Evolutionary conservation across 2,888 invertebrate genomes (phyloP).

Genomic region (Chalcosyrphus nemorum): DNA sequence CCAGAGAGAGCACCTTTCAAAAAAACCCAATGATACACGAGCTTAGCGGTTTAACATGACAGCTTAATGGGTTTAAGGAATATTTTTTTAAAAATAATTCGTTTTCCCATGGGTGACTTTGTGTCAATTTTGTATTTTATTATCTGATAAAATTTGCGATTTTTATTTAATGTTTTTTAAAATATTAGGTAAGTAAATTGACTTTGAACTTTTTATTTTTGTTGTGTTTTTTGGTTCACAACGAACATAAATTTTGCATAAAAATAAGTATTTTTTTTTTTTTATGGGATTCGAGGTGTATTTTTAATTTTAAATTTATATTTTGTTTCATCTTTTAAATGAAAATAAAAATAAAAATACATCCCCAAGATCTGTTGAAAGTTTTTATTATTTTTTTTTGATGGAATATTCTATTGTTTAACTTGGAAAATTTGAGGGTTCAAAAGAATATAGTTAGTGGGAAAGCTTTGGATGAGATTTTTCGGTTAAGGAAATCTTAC

Average conservation of each 20-base stretch:
- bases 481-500: no score
- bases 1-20: not conserved
- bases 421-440: no score
- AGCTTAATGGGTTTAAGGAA: not conserved
- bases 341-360: no score
- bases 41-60: not conserved
- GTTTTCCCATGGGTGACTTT: not conserved
- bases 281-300: not conserved
- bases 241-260: not conserved
- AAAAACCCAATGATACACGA: not conserved
- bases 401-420: no score
- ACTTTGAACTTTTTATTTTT: constrained; percentile 1
- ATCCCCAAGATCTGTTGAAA: no score
- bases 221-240: not conserved
- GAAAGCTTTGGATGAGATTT: no score
- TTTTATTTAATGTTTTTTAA: not conserved
- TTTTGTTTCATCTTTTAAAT: no score
- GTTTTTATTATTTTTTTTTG: no score
- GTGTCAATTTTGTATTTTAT: not conserved
- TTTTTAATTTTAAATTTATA: no score
- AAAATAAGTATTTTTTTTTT: not conserved
- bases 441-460: no score
- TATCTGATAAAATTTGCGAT: not conserved
- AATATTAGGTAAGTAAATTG: not conserved
- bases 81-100: not conserved